Conservation (phyloP, 2,888 invertebrate genomes). For the Agrochola circellaris region DNA sequence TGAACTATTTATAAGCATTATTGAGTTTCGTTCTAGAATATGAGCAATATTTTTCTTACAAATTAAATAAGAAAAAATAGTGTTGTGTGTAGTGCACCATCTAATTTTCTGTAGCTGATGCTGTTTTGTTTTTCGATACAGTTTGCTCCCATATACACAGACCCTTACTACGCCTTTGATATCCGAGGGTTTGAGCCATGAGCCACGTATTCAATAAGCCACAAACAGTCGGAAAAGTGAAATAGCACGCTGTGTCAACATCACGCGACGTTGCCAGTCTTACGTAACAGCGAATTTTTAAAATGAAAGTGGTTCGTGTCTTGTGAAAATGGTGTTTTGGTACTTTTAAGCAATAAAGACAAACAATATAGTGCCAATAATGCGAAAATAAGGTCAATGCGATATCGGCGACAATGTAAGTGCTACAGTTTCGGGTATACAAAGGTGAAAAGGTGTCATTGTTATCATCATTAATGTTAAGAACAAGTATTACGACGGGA, state of each 20-base stretch:
- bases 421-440: background rate
- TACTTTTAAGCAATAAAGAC: background rate
- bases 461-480: background rate
- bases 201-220: conserved; percentile 50
- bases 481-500: background rate
- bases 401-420: no score
- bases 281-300: conserved; percentile 5
- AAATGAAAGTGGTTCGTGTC: conserved; percentile 10
- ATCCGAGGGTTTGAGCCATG: conserved; percentile 13
- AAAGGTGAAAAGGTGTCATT: background rate
- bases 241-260: conserved; percentile 39
- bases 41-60: background rate
- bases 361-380: background rate
- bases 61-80: background rate
- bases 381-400: background rate
- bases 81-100: background rate
- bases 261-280: conserved; percentile 19
- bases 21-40: background rate
- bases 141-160: background rate
- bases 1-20: background rate
- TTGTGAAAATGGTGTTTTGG: background rate
- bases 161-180: conserved; percentile 13
- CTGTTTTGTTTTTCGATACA: background rate
- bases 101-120: background rate
- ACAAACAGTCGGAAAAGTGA: conserved; percentile 35